A percentile compares a stretch with the other conserved stretches of the same genome.
These are phyloP conservation scores for Aphrophora alni DNA, from an alignment of 2,888 invertebrate genomes.

Conservation along the genomic window DNA sequence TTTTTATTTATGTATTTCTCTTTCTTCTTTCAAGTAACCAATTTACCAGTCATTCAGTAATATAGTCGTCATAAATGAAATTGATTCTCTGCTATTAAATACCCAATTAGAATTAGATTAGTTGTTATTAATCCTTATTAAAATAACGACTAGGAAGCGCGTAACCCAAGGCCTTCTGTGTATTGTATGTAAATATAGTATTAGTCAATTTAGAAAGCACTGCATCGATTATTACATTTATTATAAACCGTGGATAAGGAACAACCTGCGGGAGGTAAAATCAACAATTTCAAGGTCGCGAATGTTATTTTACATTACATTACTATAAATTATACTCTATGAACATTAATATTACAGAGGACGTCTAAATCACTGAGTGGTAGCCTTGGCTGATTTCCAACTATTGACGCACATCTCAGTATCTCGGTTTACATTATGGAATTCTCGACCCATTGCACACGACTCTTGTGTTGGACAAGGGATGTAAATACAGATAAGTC, in stretches of 20 bases:
- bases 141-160: background rate
- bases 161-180: background rate
- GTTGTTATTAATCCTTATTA: background rate
- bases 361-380: background rate
- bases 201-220: background rate
- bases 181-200: background rate
- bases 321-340: background rate
- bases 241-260: background rate
- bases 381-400: background rate
- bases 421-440: background rate
- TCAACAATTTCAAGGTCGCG: background rate
- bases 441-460: no score
- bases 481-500: background rate
- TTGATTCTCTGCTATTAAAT: no score
- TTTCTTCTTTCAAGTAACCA: no score
- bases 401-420: background rate
- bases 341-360: background rate
- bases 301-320: background rate
- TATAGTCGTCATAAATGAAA: no score
- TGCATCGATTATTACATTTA: background rate
- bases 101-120: background rate
- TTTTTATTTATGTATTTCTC: no score
- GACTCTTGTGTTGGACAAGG: background rate
- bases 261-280: background rate
- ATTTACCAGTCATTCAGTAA: no score